Evolutionary conservation across 2,113 vertebrate species (phyloP).

Genomic region (Halcyon malimbica): DNA sequence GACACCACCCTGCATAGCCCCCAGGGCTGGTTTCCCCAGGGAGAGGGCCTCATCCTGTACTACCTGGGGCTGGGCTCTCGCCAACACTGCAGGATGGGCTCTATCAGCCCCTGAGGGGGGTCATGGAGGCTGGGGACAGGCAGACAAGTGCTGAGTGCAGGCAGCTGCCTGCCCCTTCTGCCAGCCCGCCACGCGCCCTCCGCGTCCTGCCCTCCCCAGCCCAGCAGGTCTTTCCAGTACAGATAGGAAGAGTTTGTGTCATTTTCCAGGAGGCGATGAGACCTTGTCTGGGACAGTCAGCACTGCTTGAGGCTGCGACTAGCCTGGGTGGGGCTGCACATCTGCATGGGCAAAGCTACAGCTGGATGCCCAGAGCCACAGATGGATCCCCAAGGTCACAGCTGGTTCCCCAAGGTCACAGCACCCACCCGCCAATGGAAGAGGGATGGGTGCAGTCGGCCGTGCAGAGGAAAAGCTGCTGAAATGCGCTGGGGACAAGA

Average conservation of each 20-base stretch:
- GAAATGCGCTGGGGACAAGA: not conserved
- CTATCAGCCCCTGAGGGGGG: not conserved
- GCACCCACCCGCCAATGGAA: not conserved
- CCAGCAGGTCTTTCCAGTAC: slow-evolving; percentile 52
- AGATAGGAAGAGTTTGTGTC: slow-evolving; percentile 60
- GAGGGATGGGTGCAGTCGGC: not conserved
- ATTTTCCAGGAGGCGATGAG: slow-evolving; percentile 21
- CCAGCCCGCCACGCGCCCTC: not conserved
- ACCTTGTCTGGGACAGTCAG: slow-evolving; percentile 11
- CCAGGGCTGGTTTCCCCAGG: not conserved
- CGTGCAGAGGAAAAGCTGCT: not conserved
- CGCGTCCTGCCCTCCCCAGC: not conserved
- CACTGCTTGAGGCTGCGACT: not conserved
- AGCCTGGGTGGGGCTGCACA: not conserved
- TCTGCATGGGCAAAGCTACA: not conserved
- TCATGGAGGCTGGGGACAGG: not conserved
- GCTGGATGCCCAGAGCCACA: not conserved
- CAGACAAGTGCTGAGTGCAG: not conserved
- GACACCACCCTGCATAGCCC: not conserved
- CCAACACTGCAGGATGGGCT: not conserved
- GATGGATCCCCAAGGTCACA: not conserved
- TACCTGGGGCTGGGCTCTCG: not conserved
- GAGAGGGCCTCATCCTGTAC: not conserved
- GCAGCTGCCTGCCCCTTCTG: slow-evolving; percentile 20
- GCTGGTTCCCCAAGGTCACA: not conserved